Evolutionary conservation across 2,113 vertebrate genomes (phyloP), one percentile per base, ranked within the genome.

Genomic region (Capreolus pygargus): DNA sequence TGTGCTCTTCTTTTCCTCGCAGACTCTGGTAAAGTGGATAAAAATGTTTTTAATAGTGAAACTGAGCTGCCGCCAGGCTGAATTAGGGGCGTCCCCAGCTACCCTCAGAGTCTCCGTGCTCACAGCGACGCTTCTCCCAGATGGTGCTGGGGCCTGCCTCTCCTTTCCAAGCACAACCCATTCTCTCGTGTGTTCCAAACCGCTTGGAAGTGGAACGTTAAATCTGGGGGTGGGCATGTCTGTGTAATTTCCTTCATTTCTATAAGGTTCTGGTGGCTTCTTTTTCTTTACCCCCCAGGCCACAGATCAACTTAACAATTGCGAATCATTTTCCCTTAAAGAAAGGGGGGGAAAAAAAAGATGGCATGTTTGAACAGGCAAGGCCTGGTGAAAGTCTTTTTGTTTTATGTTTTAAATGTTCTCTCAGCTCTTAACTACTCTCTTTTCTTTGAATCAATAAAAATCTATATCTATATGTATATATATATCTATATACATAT

Each of bases 211-310:
- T 90, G 96, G 95, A 98, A 98, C 96, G 98, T 98, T 97, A 98
- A 98, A 97, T 98, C 98, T 95, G 98, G 98, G 98, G 98, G 98
- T 98, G 98, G 98, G 97, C 95, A 82, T 74, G 98, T 98, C 99
- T 99, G 98, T 88, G 94, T 93, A 93, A 98, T 98, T 99, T 98
- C 98, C 99, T 98, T 91, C 79, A 94, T 97, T 98, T 98, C 96
- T 94, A 55, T 97, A 98, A 98, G 92, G 90, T 1, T 43, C 94
- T 95, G 96, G 61, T 94, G 57, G 78, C 87, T 78, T 91, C n/a
- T 91, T 89, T 97, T 50, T 97, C 13, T 86, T 95, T 89, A 94
- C 84, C 96, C 96, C 93, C 86, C 86, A 97, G 98, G 95, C 96
- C 97, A 95, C 97, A 98, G 98, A 98, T 99, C 98, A 98, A 86